Base-by-base conservation (phyloP, 2,797 vertebrate genomes). In the Agapornis canus region DNA sequence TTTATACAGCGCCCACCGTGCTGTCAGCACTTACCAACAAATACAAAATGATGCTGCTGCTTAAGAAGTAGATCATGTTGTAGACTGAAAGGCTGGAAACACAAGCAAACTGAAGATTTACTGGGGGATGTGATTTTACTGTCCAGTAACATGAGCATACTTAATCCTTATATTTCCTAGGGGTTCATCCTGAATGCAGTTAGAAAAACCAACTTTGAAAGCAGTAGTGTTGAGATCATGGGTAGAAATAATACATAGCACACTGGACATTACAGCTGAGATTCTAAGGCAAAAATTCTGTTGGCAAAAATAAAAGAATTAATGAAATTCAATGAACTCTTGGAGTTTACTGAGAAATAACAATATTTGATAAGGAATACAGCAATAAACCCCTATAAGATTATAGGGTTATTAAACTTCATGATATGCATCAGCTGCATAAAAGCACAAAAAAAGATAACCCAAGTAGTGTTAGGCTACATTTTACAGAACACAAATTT, bases 401-500 rank as follows among this genome's bases (percentile, higher is more conserved):
- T 45, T 64, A 49, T 27, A 64, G 5, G 29, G 27, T 35, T 52
- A 72, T 87, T 70, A 83, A 66, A 83, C 13, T 63, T 64, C 14
- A 13, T 82, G 60, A 54, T 43, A 70, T 73, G 9, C 35, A 71
- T 65, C 40, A 47, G 15, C 39, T 71, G 22, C 19, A 45, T 31
- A 68, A 80, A 68, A 71, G 2, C 13, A 80, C n/a, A 76, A 68
- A 83, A 29, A 81, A 66, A 32, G 14, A 68, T 20, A 59, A 71
- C 18, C 25, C 39, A 82, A 66, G 51, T 32, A 40, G 5, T 27
- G 31, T 2, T 65, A 81, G 14, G 32, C 22, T 81, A 43, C 12
- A 47, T 66, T 94, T 91, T 54, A n/a, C 31, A 31, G n/a, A 94
- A 61, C 39, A 31, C 26, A 81, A 70, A 51, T 73, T 32, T 35